These are phyloP conservation scores for Ostrea denselamellosa DNA, from an alignment of 1,140 invertebrate genomes.

Conservation along the genomic window DNA sequence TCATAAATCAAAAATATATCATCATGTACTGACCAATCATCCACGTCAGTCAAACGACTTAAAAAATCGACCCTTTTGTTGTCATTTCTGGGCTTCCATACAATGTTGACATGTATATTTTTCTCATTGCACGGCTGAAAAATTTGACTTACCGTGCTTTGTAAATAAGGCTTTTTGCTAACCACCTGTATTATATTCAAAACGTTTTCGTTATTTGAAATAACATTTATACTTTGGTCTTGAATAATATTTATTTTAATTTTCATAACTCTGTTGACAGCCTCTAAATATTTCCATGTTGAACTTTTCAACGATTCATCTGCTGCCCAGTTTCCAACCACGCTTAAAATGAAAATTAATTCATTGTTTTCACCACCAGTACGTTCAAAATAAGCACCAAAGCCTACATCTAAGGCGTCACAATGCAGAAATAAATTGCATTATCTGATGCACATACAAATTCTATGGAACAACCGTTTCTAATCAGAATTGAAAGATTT, in stretches of 20 bases:
- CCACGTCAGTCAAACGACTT: conserved; percentile 33
- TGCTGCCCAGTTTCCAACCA: background rate
- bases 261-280: conserved; percentile 42
- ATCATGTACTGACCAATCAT: conserved; percentile 47
- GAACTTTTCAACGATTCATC: conserved; percentile 23
- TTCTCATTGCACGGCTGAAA: background rate
- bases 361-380: background rate
- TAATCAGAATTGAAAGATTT: background rate
- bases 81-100: conserved; percentile 31
- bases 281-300: conserved; percentile 35
- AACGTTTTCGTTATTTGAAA: conserved; percentile 50
- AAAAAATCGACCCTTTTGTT: conserved; percentile 41
- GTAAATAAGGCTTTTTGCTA: conserved; percentile 36
- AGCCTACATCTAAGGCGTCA: conserved; percentile 44
- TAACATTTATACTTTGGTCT: conserved; percentile 17
- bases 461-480: no score
- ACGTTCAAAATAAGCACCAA: conserved; percentile 31
- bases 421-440: background rate
- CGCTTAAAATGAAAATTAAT: background rate
- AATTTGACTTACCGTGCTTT: background rate
- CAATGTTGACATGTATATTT: background rate
- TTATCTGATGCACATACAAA: no score
- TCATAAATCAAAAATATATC: conserved; percentile 14
- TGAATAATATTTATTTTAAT: background rate
- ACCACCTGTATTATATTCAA: conserved; percentile 39